phyloP scores from a whole-genome alignment of 1,140 invertebrate species.

The Phortica variegata region DNA sequence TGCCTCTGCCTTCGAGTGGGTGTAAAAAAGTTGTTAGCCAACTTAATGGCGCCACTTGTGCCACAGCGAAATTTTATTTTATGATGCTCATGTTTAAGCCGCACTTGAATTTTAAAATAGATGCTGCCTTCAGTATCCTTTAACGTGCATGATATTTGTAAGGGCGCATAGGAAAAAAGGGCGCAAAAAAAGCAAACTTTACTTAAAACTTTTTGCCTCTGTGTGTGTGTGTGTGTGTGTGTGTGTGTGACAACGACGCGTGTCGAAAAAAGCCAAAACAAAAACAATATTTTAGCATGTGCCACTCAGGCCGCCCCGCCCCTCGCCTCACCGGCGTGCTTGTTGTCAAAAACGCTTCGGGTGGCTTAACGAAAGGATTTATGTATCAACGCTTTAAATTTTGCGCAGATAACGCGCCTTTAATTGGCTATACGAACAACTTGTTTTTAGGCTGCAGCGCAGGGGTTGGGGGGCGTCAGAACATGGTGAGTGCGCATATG shows the following conservation, averaged over 20 bases:
- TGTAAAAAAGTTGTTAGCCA: constrained; percentile 50
- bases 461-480: too few species aligned
- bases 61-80: constrained; percentile 56
- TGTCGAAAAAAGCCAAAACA: constrained; percentile 42
- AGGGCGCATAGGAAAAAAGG: too few species aligned
- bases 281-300: constrained; percentile 41
- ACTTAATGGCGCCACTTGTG: constrained; percentile 52
- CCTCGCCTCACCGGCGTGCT: too few species aligned
- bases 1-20: constrained; percentile 40
- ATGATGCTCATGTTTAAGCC: constrained; percentile 52
- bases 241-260: constrained; percentile 19
- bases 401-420: constrained; percentile 54
- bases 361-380: constrained; percentile 55
- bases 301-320: too few species aligned
- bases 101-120: constrained; percentile 55
- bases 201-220: too few species aligned
- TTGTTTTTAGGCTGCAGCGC: too few species aligned
- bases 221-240: constrained; percentile 1
- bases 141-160: constrained; percentile 29
- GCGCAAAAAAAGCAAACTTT: too few species aligned
- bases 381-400: constrained; percentile 58
- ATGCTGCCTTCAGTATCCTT: constrained; percentile 47
- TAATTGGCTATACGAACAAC: constrained; percentile 49
- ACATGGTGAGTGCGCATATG: constrained; percentile 32
- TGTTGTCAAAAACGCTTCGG: constrained; percentile 54